These are phyloP conservation scores for Platysternon megacephalum DNA, from an alignment of 2,113 vertebrate species.

Conservation along the genomic window DNA sequence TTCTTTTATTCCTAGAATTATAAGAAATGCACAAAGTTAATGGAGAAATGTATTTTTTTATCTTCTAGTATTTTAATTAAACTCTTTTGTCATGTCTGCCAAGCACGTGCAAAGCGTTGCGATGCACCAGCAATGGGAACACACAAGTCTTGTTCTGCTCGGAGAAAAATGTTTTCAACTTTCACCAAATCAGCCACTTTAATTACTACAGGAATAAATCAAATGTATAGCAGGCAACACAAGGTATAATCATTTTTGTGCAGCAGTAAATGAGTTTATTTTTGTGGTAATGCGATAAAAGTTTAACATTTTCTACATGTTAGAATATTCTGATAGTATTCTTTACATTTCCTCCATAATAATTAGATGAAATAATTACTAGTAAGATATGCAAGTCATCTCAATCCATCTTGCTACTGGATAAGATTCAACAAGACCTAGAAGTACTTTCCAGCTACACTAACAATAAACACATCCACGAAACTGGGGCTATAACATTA, in stretches of 20 bases:
- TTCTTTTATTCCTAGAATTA: conserved; percentile 66
- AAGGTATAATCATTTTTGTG: conserved; percentile 64
- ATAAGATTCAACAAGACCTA: conserved; percentile 57
- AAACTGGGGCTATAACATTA: conserved; percentile 30
- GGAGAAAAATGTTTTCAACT: conserved; percentile 67
- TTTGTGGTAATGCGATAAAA: conserved; percentile 67
- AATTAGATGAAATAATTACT: conserved; percentile 60
- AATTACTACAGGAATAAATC: conserved; percentile 78
- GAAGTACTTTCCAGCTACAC: conserved; percentile 27
- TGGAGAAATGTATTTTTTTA: conserved; percentile 64
- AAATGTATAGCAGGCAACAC: conserved; percentile 72
- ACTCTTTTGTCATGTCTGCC: conserved; percentile 76
- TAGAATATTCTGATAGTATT: conserved; percentile 73
- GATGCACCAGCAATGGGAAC: conserved; percentile 40
- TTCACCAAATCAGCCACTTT: conserved; percentile 57
- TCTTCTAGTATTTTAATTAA: conserved; percentile 78
- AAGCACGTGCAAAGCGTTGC: conserved; percentile 73
- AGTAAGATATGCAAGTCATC: conserved; percentile 66
- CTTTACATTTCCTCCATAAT: conserved; percentile 71
- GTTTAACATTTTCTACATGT: conserved; percentile 69
- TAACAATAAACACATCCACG: conserved; percentile 6
- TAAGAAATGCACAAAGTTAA: conserved; percentile 58
- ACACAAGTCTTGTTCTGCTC: conserved; percentile 41
- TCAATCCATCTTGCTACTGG: conserved; percentile 53
- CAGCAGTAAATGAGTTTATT: conserved; percentile 66